phyloP scores from a whole-genome alignment of 1,140 invertebrate species.

The Drosophila bipectinata region DNA sequence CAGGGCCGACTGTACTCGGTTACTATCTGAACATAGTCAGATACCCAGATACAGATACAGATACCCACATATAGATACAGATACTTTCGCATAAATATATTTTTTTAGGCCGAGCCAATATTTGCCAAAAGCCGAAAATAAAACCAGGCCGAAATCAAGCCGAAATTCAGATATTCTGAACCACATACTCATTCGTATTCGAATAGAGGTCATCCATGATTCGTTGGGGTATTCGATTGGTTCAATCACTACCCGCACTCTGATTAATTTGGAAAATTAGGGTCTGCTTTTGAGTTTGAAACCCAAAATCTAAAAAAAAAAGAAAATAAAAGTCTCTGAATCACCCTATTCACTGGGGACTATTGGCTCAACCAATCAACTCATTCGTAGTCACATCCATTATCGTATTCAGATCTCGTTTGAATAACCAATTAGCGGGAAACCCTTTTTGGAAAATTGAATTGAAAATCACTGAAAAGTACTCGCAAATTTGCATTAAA shows the following conservation, averaged over 20 bases:
- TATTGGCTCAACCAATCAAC: conserved; percentile 22
- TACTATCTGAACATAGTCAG: not conserved
- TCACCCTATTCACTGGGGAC: not conserved
- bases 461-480: conserved; percentile 14
- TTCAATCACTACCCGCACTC: conserved; percentile 13
- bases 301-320: too few relatives aligned
- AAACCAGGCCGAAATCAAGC: not conserved
- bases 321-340: not conserved
- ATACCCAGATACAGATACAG: not conserved
- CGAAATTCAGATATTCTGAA: not conserved
- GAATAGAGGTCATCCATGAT: conserved; percentile 26
- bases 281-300: not conserved
- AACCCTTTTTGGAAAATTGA: too few relatives aligned
- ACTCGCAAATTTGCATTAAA: conserved; percentile 72
- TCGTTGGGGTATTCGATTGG: not conserved
- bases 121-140: conserved; percentile 31
- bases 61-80: not conserved
- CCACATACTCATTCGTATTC: not conserved
- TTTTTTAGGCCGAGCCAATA: conserved; percentile 39
- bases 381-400: conserved; percentile 7
- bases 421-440: conserved; percentile 43
- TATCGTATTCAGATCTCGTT: conserved; percentile 14
- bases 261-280: too few relatives aligned
- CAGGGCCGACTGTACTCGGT: conserved; percentile 13
- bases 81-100: conserved; percentile 22